phyloP scores from a whole-genome alignment of 1,140 invertebrate species.

The Zeugodacus cucurbitae region DNA sequence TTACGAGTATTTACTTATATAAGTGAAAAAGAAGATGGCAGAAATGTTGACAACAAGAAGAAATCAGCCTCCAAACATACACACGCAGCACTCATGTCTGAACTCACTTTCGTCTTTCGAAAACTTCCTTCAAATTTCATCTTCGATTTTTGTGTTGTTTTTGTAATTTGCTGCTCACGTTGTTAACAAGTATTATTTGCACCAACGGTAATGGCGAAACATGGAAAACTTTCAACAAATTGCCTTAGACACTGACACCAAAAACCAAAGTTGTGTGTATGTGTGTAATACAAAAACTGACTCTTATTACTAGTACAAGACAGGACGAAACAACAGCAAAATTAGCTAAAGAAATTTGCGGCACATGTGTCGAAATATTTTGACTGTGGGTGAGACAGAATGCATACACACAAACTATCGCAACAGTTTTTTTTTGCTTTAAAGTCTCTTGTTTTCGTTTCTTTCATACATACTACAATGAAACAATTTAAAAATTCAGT shows the following conservation, averaged over 20 bases:
- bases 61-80: background rate
- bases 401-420: background rate
- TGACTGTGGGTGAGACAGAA: background rate
- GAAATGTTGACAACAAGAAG: background rate
- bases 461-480: no score
- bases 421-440: background rate
- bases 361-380: background rate
- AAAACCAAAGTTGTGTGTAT: background rate
- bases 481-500: no score
- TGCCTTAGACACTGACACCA: background rate
- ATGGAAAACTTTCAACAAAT: constrained; percentile 15
- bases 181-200: constrained; percentile 18
- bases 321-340: background rate
- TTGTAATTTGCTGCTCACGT: background rate
- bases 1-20: background rate
- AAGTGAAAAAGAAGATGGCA: background rate
- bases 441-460: no score
- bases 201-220: background rate
- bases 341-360: constrained; percentile 5
- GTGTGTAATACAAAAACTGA: background rate
- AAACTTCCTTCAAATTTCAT: background rate
- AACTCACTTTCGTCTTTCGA: background rate
- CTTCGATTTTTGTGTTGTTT: background rate
- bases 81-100: background rate
- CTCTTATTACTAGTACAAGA: background rate